phyloP scores from a whole-genome alignment of 2,113 vertebrate species.

The Paramormyrops kingsleyae region DNA sequence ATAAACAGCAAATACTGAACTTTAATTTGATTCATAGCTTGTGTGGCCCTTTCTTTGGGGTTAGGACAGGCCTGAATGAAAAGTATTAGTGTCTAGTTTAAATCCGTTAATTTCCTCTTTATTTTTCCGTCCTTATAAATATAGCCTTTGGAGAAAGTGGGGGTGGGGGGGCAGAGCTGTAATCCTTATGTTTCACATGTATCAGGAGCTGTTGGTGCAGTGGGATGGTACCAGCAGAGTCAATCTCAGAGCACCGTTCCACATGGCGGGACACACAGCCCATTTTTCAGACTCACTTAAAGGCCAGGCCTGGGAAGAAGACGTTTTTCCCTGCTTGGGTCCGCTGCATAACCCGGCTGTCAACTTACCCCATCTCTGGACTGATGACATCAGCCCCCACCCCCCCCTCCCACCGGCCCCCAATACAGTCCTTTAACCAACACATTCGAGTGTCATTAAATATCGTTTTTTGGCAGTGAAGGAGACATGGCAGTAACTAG shows the following conservation, averaged over 20 bases:
- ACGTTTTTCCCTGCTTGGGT: neutral
- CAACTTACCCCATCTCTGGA: neutral
- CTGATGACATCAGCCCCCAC: neutral
- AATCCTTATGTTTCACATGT: neutral
- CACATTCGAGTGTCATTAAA: constrained; percentile 17
- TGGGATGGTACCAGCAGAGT: neutral
- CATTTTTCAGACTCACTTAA: neutral
- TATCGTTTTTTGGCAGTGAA: constrained; percentile 14
- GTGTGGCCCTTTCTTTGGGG: no score
- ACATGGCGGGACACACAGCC: neutral
- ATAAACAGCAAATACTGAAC: no score
- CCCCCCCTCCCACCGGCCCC: neutral
- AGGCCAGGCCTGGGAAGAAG: neutral
- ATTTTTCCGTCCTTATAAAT: neutral
- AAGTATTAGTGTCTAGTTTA: neutral
- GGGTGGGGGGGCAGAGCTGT: neutral
- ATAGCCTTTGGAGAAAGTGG: neutral
- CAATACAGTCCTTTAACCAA: constrained; percentile 16
- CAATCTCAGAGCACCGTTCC: constrained; percentile 12
- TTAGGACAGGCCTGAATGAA: neutral
- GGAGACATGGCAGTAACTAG: constrained; percentile 1
- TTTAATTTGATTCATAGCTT: no score
- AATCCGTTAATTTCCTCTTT: neutral
- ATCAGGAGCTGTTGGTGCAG: neutral
- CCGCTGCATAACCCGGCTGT: neutral